Evolutionary conservation across 1,140 invertebrate species (phyloP), one percentile per base, ranked within the genome.

Genomic region (Ceratitis capitata): DNA sequence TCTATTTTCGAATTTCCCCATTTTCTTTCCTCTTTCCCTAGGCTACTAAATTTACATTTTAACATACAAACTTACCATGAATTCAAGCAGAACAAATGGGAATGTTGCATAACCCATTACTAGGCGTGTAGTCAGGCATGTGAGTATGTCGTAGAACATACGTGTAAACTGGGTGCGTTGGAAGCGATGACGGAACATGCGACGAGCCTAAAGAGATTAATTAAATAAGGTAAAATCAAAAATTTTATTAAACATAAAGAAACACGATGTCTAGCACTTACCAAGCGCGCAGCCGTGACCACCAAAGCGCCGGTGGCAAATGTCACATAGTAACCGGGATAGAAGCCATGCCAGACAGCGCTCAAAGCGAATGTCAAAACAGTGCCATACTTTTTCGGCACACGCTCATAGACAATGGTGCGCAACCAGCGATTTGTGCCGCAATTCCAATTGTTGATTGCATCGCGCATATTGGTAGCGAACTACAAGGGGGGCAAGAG

Each of bases 331-430:
- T 99, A 99, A 16, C 98, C 98, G 7, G 98, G 98, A 93, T 98
- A 98, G 92, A 98, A 99, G 84, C 97, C 98, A 93, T 99, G 98
- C 98, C 98, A 99, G 32, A 99, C 90, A 23, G 98, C 98, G 35
- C 97, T 98, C 69, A 99, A 93, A 2, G 95, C 92, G 92, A 98
- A 99, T 2, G 98, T 98, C 69, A 95, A 93, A 16, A 95, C 87
- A 49, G 95, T 95, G 87, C 94, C 93, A 88, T 94, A 93, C 78
- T 92, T 92, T 49, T 93, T 92, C 32, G 93, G 93, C 39, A 95
- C 94, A 87, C 98, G 94, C 88, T 98, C 96, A 92, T 98, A 99
- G 86, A 97, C 96, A 12, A 98, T 93, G 87, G 95, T 94, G 84
- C 98, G 94, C 47, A 99, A 93, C 98, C 98, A 99, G 87, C 94